Evolutionary conservation across 2,797 vertebrate species (phyloP).

Genomic region (Spinus pinus): DNA sequence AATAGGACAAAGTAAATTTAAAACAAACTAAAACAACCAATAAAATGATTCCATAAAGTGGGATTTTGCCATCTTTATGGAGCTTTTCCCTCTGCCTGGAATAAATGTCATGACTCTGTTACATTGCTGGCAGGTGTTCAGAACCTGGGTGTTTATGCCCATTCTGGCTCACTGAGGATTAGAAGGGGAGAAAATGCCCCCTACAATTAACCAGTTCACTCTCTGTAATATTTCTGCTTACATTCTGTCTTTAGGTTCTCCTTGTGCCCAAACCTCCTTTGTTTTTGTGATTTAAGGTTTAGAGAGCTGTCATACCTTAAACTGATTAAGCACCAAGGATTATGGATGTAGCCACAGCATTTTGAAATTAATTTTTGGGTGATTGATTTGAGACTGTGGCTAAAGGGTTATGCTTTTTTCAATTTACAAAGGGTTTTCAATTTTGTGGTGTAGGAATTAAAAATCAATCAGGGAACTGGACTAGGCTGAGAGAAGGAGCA

Average conservation of each 20-base stretch:
- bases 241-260: not conserved
- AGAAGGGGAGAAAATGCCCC: not conserved
- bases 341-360: not conserved
- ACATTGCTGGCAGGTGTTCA: not conserved
- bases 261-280: not conserved
- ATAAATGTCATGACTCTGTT: not conserved
- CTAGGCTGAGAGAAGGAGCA: not conserved
- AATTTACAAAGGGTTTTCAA: not conserved
- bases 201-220: not conserved
- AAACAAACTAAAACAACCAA: not conserved
- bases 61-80: not conserved
- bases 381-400: not conserved
- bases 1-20: not conserved
- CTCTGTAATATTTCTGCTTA: not conserved
- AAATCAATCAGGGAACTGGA: not conserved
- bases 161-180: not conserved
- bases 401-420: not conserved
- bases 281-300: not conserved
- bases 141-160: not conserved
- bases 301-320: not conserved
- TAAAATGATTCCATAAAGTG: fast-evolving
- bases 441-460: not conserved
- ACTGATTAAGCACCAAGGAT: not conserved
- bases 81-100: not conserved
- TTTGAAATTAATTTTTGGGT: not conserved